Conservation (phyloP, 2,797 vertebrate species). For the Pseudomugil tenellus region DNA sequence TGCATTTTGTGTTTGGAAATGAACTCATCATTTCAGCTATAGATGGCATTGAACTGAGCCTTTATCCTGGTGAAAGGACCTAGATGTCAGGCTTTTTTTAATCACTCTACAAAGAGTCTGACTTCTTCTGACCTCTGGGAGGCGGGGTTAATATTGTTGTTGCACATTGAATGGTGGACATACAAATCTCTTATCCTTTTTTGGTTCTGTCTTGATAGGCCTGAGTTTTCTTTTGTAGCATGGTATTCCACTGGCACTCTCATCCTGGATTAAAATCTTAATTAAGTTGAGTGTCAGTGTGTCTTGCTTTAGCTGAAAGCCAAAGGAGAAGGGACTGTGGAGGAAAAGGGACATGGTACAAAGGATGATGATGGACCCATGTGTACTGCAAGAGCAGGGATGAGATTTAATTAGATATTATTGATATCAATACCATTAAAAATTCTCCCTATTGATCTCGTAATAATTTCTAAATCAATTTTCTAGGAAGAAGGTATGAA, state of each 20-base stretch:
- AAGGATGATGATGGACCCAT: constrained; percentile 39
- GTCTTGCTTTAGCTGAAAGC: constrained; percentile 53
- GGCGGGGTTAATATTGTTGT: constrained; percentile 39
- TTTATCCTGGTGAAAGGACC: constrained; percentile 28
- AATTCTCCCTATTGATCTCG: too few species aligned
- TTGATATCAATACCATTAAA: too few species aligned
- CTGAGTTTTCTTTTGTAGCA: constrained; percentile 63
- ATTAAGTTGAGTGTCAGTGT: constrained; percentile 77
- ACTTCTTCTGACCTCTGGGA: constrained; percentile 62
- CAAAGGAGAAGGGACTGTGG: constrained; percentile 31
- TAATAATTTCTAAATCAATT: too few species aligned
- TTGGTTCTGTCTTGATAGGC: constrained; percentile 48
- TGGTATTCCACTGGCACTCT: constrained; percentile 67
- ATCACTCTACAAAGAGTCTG: constrained; percentile 47
- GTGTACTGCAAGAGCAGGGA: constrained; percentile 30
- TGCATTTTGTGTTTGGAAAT: constrained; percentile 69
- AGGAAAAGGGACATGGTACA: constrained; percentile 39
- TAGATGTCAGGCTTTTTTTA: constrained; percentile 46
- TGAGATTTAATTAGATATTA: too few species aligned
- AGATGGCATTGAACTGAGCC: constrained; percentile 55
- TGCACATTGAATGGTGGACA: constrained; percentile 34
- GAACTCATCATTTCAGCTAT: constrained; percentile 64
- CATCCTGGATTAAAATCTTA: constrained; percentile 81
- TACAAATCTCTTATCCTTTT: constrained; percentile 53
- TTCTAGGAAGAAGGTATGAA: too few species aligned